Conservation (phyloP, 2,797 vertebrate species). For the Trematomus bernacchii region DNA sequence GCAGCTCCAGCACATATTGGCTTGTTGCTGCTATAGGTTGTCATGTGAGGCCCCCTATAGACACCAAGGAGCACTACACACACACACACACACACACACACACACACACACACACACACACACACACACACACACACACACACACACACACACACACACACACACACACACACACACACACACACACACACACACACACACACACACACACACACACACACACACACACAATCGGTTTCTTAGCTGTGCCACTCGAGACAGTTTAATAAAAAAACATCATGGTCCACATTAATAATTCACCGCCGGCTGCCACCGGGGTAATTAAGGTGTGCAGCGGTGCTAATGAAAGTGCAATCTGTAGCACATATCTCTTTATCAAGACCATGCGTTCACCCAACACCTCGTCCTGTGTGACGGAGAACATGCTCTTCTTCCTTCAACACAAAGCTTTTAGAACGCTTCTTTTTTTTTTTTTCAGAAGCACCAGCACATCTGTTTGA, state of each 20-base stretch:
- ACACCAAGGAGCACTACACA: slow-evolving; percentile 15
- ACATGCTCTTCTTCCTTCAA: no score
- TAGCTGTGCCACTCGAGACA: slow-evolving; percentile 37
- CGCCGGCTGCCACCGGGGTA: slow-evolving; percentile 35
- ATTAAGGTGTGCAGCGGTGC: slow-evolving; percentile 47
- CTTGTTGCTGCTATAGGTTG: slow-evolving; percentile 42
- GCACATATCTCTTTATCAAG: slow-evolving; percentile 55
- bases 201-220: slow-evolving; percentile 13
- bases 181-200: slow-evolving; percentile 16
- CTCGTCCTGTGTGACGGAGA: neutral
- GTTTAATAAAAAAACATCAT: slow-evolving; percentile 71
- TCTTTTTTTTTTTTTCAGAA: no score
- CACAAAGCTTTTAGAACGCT: no score
- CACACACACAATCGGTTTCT: slow-evolving; percentile 10
- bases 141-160: slow-evolving; percentile 16
- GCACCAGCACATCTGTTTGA: neutral
- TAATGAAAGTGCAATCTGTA: slow-evolving; percentile 69
- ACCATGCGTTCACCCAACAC: slow-evolving; percentile 25
- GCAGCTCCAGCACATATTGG: slow-evolving; percentile 23
- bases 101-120: slow-evolving; percentile 14
- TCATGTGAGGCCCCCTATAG: slow-evolving; percentile 19
- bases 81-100: slow-evolving; percentile 14
- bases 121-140: slow-evolving; percentile 21
- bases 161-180: slow-evolving; percentile 13
- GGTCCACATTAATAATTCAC: slow-evolving; percentile 68